Percentiles rank a stretch among this genome's conserved stretches.
These are phyloP conservation scores for Phodopus roborovskii DNA, from an alignment of 2,113 vertebrate species.

Conservation along the genomic window DNA sequence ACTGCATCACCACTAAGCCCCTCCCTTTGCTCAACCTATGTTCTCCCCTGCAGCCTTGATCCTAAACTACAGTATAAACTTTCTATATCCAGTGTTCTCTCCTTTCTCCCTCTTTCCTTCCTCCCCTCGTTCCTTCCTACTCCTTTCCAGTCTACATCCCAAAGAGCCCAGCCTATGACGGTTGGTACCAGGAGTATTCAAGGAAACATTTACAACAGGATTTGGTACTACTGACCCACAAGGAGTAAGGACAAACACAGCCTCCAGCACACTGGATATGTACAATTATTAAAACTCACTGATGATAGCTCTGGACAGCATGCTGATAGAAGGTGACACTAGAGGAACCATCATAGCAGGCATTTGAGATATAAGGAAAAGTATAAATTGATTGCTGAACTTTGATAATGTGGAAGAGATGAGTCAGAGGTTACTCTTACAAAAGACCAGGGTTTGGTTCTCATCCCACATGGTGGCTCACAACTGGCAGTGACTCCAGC, in stretches of 20 bases:
- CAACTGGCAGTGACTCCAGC: background rate
- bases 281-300: background rate
- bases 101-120: background rate
- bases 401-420: background rate
- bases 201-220: background rate
- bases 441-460: background rate
- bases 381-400: background rate
- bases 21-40: background rate
- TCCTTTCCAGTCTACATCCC: background rate
- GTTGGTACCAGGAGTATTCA: background rate
- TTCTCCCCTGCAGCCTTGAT: background rate
- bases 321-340: background rate
- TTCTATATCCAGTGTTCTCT: background rate
- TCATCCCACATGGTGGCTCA: background rate
- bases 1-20: background rate
- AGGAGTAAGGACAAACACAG: background rate
- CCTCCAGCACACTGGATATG: background rate
- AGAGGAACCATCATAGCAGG: rapidly evolving
- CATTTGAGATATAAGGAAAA: background rate
- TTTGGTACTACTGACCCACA: background rate
- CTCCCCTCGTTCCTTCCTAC: background rate
- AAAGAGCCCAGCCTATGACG: background rate
- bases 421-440: background rate
- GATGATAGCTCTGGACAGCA: background rate
- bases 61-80: background rate